Evolutionary conservation across 2,888 invertebrate species (phyloP).

Genomic region (Nomada lathburiana): DNA sequence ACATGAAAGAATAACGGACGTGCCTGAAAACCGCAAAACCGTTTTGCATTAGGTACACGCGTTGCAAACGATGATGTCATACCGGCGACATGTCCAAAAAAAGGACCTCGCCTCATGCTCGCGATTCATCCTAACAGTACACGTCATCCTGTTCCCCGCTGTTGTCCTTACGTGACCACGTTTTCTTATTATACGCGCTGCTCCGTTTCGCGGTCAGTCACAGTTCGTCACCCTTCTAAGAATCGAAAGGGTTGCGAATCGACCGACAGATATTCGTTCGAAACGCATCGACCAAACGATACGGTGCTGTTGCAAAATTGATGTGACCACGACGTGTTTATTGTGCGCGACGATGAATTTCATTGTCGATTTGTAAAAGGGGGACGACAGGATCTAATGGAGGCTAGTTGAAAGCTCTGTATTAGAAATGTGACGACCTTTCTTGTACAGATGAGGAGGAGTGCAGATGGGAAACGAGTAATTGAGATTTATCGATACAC

Average conservation of each 20-base stretch:
- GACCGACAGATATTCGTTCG: neutral
- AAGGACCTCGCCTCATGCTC: constrained; percentile 30
- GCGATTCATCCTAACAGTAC: constrained; percentile 36
- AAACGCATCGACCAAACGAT: neutral
- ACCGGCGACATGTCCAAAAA: constrained; percentile 60
- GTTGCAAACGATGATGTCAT: constrained; percentile 74
- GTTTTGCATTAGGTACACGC: constrained; percentile 76
- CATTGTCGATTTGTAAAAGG: neutral
- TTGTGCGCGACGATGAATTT: no score
- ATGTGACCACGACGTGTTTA: no score
- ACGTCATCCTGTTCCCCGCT: constrained; percentile 48
- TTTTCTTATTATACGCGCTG: neutral
- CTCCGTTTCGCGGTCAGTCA: constrained; percentile 4
- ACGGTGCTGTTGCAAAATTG: neutral
- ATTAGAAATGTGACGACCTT: neutral
- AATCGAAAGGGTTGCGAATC: constrained; percentile 47
- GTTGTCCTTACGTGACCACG: constrained; percentile 29
- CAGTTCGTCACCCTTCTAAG: neutral
- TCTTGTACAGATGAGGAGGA: neutral
- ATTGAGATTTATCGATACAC: constrained; percentile 27
- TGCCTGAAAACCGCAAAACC: constrained; percentile 73
- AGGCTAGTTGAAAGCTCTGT: neutral
- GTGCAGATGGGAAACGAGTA: neutral
- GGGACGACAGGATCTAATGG: neutral
- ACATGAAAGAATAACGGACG: constrained; percentile 68